Evolutionary conservation across 2,888 invertebrate species (phyloP).

Genomic region (Polydrusus tereticollis): DNA sequence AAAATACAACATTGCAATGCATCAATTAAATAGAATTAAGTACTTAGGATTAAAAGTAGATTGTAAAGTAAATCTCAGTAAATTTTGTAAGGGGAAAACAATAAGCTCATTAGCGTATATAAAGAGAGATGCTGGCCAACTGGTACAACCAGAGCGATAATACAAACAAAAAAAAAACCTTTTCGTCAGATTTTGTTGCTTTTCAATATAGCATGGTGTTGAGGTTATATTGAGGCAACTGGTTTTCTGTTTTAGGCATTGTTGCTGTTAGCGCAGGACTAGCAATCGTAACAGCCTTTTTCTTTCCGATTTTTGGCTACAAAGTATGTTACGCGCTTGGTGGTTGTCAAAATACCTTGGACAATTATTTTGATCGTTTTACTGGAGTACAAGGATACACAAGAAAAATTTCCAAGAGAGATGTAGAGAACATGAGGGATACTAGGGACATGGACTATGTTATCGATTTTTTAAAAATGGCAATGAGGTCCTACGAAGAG

Average conservation of each 20-base stretch:
- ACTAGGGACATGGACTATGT: constrained; percentile 37
- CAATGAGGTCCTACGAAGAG: constrained; percentile 10
- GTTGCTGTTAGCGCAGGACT: constrained; percentile 20
- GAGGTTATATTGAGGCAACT: too few species aligned
- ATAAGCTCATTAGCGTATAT: too few species aligned
- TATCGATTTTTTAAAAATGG: constrained; percentile 25
- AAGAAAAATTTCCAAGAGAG: constrained; percentile 20
- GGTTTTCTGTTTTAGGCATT: constrained; percentile 7
- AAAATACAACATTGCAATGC: too few species aligned
- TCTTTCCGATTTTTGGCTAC: constrained; percentile 60
- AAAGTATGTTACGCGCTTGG: constrained; percentile 63
- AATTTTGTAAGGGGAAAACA: too few species aligned
- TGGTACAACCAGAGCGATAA: too few species aligned
- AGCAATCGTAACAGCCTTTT: constrained; percentile 51
- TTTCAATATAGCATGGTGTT: too few species aligned
- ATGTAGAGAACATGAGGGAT: neutral
- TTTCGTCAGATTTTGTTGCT: too few species aligned
- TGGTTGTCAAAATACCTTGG: constrained; percentile 59
- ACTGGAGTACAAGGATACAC: constrained; percentile 44
- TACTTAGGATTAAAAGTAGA: too few species aligned
- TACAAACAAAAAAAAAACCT: too few species aligned
- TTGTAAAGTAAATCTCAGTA: too few species aligned
- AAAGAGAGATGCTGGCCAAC: too few species aligned
- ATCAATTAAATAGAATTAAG: too few species aligned
- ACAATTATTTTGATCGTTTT: constrained; percentile 59